Conservation (phyloP, 2,113 vertebrate genomes). For the Tor tambroides region DNA sequence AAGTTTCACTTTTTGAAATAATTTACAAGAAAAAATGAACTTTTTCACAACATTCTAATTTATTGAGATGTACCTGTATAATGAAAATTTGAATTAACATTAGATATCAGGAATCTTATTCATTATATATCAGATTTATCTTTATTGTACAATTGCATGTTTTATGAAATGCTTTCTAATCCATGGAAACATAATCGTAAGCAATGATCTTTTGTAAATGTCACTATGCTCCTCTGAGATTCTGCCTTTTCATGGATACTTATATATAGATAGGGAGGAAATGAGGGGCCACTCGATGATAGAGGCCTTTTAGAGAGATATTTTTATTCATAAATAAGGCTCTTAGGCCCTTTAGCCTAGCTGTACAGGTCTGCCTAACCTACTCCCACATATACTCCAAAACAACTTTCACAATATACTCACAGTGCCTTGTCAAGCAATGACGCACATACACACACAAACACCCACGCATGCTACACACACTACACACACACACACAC, state of each 20-base stretch:
- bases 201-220: background rate
- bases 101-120: background rate
- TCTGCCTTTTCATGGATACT: background rate
- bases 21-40: too few species aligned
- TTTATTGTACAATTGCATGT: background rate
- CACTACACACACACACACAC: background rate
- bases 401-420: constrained; percentile 28
- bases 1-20: too few species aligned
- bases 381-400: constrained; percentile 41
- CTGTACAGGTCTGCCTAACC: constrained; percentile 21
- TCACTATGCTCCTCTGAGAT: constrained; percentile 15
- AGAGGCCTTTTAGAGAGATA: constrained; percentile 35
- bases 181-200: background rate
- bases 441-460: constrained; percentile 6
- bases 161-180: background rate
- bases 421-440: background rate
- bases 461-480: background rate
- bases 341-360: constrained; percentile 22
- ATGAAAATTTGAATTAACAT: background rate
- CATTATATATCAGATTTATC: background rate
- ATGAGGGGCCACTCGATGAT: constrained; percentile 13
- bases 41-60: too few species aligned
- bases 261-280: constrained; percentile 19
- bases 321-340: constrained; percentile 39
- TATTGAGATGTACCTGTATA: too few species aligned